phyloP scores from a whole-genome alignment of 2,797 vertebrate species.

The Bovichtus diacanthus region DNA sequence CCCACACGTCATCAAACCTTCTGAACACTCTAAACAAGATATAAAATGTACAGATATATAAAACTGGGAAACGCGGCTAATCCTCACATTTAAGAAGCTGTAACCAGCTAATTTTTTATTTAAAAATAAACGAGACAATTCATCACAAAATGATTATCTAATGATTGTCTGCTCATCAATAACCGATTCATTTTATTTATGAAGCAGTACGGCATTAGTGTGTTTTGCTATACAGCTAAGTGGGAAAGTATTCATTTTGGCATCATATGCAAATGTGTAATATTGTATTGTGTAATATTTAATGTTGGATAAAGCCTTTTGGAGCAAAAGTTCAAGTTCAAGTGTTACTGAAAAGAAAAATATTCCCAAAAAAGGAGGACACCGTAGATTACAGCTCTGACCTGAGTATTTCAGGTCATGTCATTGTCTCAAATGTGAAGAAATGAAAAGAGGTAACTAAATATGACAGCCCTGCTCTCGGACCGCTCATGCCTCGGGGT shows the following conservation, averaged over 20 bases:
- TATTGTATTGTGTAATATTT: no score
- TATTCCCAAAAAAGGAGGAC: background rate
- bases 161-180: background rate
- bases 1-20: no score
- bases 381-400: constrained; percentile 29
- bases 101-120: no score
- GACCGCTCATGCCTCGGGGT: constrained; percentile 51
- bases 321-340: background rate
- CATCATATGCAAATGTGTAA: background rate
- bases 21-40: no score
- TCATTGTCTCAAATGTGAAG: constrained; percentile 33
- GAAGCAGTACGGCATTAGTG: background rate
- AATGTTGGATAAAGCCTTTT: background rate
- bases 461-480: constrained; percentile 60
- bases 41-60: no score
- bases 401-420: constrained; percentile 51
- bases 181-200: background rate
- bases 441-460: constrained; percentile 37
- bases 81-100: no score
- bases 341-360: background rate
- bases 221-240: background rate
- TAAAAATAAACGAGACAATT: no score
- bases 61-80: no score
- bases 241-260: background rate
- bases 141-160: background rate